These are phyloP conservation scores for Drosophila pruinosa DNA, from an alignment of 1,140 invertebrate genomes.

Conservation along the genomic window DNA sequence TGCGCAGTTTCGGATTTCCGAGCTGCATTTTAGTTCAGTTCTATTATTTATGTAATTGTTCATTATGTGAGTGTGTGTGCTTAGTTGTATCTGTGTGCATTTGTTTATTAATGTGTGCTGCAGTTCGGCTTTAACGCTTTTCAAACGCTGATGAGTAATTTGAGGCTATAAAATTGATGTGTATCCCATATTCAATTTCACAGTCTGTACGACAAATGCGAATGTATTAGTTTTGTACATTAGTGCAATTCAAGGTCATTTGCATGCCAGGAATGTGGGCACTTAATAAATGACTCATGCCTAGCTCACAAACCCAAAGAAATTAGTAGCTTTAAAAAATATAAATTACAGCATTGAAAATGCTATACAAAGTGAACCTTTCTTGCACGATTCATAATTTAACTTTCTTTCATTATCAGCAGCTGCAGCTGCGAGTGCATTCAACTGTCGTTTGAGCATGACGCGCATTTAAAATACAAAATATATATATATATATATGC, in stretches of 20 bases:
- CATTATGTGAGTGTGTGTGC: not conserved
- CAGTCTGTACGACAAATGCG: not conserved
- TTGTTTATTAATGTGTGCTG: not conserved
- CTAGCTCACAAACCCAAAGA: not conserved
- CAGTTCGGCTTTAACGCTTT: constrained; percentile 41
- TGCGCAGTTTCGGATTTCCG: constrained; percentile 49
- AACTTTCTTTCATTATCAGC: constrained; percentile 55
- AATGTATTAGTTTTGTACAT: constrained; percentile 2
- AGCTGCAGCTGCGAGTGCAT: constrained; percentile 50
- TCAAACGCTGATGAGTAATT: constrained; percentile 52
- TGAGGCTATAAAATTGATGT: not conserved
- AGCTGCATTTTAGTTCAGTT: constrained; percentile 10
- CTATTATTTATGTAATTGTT: constrained; percentile 36
- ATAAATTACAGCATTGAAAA: not conserved
- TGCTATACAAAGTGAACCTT: not conserved
- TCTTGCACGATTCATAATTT: not conserved
- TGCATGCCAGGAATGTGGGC: constrained; percentile 11
- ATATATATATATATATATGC: not conserved
- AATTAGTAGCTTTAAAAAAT: not conserved
- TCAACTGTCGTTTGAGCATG: constrained; percentile 61
- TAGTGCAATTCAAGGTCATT: constrained; percentile 41
- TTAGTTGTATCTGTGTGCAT: not conserved
- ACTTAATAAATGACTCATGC: constrained; percentile 17
- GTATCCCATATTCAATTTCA: not conserved
- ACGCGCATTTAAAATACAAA: constrained; percentile 34